A percentile compares a stretch with the other conserved stretches of the same genome.
These are phyloP conservation scores for Bombyx mandarina DNA, from an alignment of 1,140 invertebrate genomes.

Conservation along the genomic window DNA sequence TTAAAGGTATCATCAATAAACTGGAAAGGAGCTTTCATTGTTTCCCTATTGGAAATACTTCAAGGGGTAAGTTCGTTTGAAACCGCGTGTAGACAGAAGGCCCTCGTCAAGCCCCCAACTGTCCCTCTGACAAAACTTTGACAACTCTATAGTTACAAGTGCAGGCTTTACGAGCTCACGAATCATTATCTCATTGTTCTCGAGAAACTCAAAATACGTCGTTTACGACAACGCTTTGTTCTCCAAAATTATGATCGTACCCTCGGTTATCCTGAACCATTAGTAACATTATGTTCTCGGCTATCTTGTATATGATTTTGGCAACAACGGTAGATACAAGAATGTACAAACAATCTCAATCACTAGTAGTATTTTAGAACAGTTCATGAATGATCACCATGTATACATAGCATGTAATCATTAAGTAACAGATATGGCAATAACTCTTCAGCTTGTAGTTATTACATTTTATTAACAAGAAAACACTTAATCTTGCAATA, in stretches of 20 bases:
- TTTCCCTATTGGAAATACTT: constrained; percentile 5
- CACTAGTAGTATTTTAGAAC: too few relatives aligned
- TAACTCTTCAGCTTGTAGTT: too few relatives aligned
- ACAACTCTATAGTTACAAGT: constrained; percentile 28
- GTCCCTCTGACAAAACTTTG: constrained; percentile 23
- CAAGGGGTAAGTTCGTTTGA: constrained; percentile 5
- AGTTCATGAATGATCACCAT: too few relatives aligned
- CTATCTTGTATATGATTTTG: constrained; percentile 25
- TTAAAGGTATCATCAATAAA: constrained; percentile 5
- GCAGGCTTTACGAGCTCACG: constrained; percentile 33
- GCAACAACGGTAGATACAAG: constrained; percentile 6
- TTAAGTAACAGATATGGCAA: too few relatives aligned
- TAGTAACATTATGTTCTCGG: constrained; percentile 39
- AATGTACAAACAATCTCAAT: too few relatives aligned
- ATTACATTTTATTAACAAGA: too few relatives aligned
- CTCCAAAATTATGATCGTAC: constrained; percentile 44
- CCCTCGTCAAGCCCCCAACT: constrained; percentile 23
- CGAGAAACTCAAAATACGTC: constrained; percentile 29
- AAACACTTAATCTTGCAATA: too few relatives aligned
- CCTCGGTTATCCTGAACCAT: constrained; percentile 37
- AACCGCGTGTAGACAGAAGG: constrained; percentile 10
- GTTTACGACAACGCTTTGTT: constrained; percentile 42
- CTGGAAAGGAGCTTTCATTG: constrained; percentile 5
- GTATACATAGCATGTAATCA: too few relatives aligned
- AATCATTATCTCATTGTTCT: constrained; percentile 50